Conservation (phyloP, 2,797 vertebrate species). For the Triplophysa yarkandensis region DNA sequence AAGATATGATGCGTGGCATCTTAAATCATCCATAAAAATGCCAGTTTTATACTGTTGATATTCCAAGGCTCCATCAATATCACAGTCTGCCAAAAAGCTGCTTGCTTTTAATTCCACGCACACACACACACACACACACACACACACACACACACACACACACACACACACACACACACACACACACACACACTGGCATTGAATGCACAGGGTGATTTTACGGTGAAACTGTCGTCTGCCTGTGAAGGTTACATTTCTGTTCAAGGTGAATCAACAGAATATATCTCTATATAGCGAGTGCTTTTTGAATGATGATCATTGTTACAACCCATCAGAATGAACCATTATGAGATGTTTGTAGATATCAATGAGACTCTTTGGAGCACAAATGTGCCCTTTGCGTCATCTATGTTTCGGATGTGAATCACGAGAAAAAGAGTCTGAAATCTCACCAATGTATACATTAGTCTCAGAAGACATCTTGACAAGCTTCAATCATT, state of each 20-base stretch:
- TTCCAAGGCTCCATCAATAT: slow-evolving; percentile 18
- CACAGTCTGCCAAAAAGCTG: slow-evolving; percentile 31
- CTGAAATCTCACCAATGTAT: too few species aligned
- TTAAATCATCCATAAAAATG: background rate
- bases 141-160: slow-evolving; percentile 12
- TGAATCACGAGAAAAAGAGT: too few species aligned
- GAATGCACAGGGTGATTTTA: slow-evolving; percentile 9
- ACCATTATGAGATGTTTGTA: too few species aligned
- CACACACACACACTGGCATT: slow-evolving; percentile 12
- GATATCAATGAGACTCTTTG: too few species aligned
- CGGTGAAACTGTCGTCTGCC: background rate
- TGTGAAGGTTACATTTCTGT: slow-evolving; percentile 4
- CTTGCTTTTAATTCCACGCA: slow-evolving; percentile 38
- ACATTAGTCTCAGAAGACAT: too few species aligned
- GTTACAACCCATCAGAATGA: too few species aligned
- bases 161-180: slow-evolving; percentile 19
- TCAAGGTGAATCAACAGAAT: slow-evolving; percentile 22
- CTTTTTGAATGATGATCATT: slow-evolving; percentile 20
- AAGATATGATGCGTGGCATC: background rate
- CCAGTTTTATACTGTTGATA: background rate
- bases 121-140: slow-evolving; percentile 19
- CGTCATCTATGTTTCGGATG: too few species aligned
- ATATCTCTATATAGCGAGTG: background rate
- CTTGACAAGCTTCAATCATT: too few species aligned
- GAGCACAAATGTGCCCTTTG: too few species aligned